phyloP scores from a whole-genome alignment of 2,888 invertebrate species.

The Microplitis deprimator region DNA sequence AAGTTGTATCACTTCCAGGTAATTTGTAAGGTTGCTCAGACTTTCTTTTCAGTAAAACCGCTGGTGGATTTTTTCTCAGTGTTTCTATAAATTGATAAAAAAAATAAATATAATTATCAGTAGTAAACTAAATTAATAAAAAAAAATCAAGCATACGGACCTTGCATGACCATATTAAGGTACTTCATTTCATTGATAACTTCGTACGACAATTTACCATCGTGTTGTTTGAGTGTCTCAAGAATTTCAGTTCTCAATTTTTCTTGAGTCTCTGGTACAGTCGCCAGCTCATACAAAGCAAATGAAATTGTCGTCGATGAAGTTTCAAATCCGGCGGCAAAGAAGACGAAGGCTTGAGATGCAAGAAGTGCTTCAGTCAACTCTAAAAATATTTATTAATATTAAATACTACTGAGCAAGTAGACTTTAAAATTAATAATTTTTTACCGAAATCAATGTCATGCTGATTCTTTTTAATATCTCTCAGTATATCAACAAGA shows the following conservation, averaged over 20 bases:
- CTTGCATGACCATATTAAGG: conserved; percentile 39
- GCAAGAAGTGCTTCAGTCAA: conserved; percentile 63
- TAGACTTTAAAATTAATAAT: too few relatives aligned
- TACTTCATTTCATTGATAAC: conserved; percentile 62
- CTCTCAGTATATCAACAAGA: conserved; percentile 69
- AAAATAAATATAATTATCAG: not conserved
- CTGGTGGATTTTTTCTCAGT: conserved; percentile 70
- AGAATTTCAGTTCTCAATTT: conserved; percentile 66
- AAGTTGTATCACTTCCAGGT: conserved; percentile 37
- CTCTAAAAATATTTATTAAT: conserved; percentile 49
- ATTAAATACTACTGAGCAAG: too few relatives aligned
- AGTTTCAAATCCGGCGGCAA: conserved; percentile 72
- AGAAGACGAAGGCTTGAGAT: conserved; percentile 70
- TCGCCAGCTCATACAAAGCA: conserved; percentile 69
- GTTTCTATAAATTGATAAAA: conserved; percentile 60
- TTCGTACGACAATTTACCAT: conserved; percentile 65
- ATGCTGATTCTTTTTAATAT: conserved; percentile 53
- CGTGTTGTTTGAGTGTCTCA: conserved; percentile 53
- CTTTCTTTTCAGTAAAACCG: conserved; percentile 59
- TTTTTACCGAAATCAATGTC: conserved; percentile 32
- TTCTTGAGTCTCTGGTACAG: conserved; percentile 67
- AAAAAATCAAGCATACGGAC: not conserved
- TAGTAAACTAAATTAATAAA: not conserved
- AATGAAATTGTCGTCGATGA: conserved; percentile 70
- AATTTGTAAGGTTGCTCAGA: conserved; percentile 52